These are phyloP conservation scores for Caenorhabditis afra DNA, from an alignment of 2,888 invertebrate species.

Conservation along the genomic window DNA sequence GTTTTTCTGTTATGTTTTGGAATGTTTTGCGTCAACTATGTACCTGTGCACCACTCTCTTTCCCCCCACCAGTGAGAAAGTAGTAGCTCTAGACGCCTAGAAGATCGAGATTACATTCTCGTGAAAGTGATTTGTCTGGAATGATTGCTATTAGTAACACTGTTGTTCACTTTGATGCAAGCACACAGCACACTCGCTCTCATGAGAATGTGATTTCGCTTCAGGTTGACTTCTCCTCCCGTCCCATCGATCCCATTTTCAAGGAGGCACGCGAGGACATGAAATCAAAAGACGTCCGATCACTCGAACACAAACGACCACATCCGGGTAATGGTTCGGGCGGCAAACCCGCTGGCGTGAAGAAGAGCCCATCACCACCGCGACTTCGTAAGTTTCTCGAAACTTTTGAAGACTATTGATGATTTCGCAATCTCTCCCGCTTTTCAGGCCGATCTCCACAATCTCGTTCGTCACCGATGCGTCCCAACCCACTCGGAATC, in stretches of 20 bases:
- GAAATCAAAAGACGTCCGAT: conserved; percentile 53
- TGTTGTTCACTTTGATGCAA: conserved; percentile 55
- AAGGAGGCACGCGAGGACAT: conserved; percentile 74
- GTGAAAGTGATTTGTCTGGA: conserved; percentile 55
- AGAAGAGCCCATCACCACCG: conserved; percentile 46
- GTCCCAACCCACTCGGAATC: conserved; percentile 42
- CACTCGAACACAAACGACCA: conserved; percentile 38
- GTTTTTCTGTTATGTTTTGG: too few relatives aligned
- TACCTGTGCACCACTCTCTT: too few relatives aligned
- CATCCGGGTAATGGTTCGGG: background rate
- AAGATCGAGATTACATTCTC: conserved; percentile 40
- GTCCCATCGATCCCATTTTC: conserved; percentile 78
- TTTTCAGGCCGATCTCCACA: conserved; percentile 39
- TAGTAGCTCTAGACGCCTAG: too few relatives aligned
- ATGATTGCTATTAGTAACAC: conserved; percentile 53
- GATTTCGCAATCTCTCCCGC: too few relatives aligned
- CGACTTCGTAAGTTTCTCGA: conserved; percentile 35
- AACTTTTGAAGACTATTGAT: too few relatives aligned
- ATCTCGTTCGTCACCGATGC: conserved; percentile 11
- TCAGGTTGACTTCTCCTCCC: conserved; percentile 77
- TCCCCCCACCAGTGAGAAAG: too few relatives aligned
- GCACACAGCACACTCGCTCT: conserved; percentile 50
- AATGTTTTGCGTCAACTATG: too few relatives aligned
- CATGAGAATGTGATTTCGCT: conserved; percentile 31
- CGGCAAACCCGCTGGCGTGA: background rate